Percentiles rank a stretch among this genome's conserved stretches.
Evolutionary conservation across 2,797 vertebrate genomes (phyloP).

Genomic region (Capromys pilorides): DNA sequence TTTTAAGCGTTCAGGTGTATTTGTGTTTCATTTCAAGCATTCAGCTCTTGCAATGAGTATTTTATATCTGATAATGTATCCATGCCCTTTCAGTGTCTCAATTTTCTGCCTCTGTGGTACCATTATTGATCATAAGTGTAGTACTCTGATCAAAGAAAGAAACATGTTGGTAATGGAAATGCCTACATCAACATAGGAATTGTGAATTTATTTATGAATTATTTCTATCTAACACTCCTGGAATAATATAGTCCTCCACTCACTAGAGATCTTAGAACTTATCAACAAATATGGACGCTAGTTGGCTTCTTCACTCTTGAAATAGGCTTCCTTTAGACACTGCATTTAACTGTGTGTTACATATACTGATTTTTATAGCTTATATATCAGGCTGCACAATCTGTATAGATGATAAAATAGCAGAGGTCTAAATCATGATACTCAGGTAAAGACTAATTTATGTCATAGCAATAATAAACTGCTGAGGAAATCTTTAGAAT

Average conservation of each 20-base stretch:
- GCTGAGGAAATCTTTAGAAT: neutral
- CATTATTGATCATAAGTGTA: constrained; percentile 25
- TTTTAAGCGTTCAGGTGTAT: constrained; percentile 47
- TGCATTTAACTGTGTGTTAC: constrained; percentile 3
- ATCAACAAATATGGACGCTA: neutral
- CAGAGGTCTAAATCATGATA: neutral
- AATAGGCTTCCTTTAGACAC: neutral
- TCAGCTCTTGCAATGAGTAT: constrained; percentile 11
- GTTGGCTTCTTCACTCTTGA: neutral
- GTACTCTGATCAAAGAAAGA: constrained; percentile 4
- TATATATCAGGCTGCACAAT: neutral
- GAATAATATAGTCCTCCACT: neutral
- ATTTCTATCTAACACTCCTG: neutral
- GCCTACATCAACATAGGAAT: neutral
- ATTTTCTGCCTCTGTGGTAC: constrained; percentile 5
- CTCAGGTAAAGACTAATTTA: neutral
- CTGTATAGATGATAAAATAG: neutral
- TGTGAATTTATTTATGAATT: neutral
- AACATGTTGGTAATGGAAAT: constrained; percentile 27
- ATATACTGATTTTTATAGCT: neutral
- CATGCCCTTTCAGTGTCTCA: neutral
- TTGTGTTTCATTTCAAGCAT: constrained; percentile 44
- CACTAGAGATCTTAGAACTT: neutral
- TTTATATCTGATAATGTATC: constrained; percentile 36
- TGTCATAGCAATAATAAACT: neutral